Evolutionary conservation across 2,888 invertebrate genomes (phyloP).

Genomic region (Scelioninae gen. 2): DNA sequence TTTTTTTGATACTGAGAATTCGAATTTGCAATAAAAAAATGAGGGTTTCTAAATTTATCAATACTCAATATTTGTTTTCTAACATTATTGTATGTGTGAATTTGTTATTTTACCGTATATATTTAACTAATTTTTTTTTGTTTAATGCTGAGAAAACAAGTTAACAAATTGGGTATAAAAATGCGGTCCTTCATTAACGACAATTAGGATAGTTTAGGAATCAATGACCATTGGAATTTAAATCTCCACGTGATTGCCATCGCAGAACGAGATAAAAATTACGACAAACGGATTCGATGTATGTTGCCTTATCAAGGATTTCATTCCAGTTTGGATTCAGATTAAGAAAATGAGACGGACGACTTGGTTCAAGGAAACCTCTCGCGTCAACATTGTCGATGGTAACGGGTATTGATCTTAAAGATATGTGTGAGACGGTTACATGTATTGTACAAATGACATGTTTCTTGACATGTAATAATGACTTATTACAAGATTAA

Average conservation of each 20-base stretch:
- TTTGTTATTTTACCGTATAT: too few relatives aligned
- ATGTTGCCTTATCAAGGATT: conserved; percentile 31
- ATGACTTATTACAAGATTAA: too few relatives aligned
- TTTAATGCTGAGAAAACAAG: not conserved
- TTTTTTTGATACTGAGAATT: too few relatives aligned
- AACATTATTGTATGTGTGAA: too few relatives aligned
- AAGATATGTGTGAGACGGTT: conserved; percentile 18
- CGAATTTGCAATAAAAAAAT: too few relatives aligned
- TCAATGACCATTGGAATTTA: conserved; percentile 14
- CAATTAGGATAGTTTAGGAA: conserved; percentile 6
- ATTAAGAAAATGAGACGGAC: conserved; percentile 40
- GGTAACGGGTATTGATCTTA: conserved; percentile 34
- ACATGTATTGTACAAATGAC: conserved; percentile 34
- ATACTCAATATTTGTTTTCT: too few relatives aligned
- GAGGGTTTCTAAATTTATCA: too few relatives aligned
- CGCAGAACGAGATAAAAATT: conserved; percentile 8
- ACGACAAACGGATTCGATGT: conserved; percentile 5
- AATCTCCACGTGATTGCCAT: conserved; percentile 10
- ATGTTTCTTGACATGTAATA: conserved; percentile 22
- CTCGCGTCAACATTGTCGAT: conserved; percentile 24
- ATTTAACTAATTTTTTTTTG: too few relatives aligned
- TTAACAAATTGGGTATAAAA: not conserved
- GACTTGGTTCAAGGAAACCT: conserved; percentile 27
- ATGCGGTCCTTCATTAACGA: not conserved
- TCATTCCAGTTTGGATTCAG: conserved; percentile 26